Evolutionary conservation across 2,113 vertebrate genomes (phyloP).

Genomic region (Eretmochelys imbricata): DNA sequence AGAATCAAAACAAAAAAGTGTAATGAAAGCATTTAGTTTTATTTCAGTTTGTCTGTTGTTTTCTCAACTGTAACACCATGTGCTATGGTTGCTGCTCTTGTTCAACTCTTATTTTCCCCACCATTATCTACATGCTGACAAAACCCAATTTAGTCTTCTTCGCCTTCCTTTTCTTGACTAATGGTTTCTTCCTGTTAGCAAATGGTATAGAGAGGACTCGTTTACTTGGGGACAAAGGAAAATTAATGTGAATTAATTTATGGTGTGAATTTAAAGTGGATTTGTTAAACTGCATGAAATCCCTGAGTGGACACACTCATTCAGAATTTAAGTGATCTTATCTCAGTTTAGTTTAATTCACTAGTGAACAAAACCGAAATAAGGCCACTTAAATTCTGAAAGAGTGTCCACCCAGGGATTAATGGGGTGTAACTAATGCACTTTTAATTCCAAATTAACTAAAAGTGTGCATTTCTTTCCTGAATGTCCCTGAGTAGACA

Average conservation of each 20-base stretch:
- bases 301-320: not conserved
- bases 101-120: not conserved
- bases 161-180: not conserved
- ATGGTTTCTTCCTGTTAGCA: not conserved
- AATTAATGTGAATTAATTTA: not conserved
- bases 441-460: not conserved
- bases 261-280: not conserved
- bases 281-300: not conserved
- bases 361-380: not conserved
- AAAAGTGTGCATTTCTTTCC: not conserved
- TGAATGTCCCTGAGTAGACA: not conserved
- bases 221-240: not conserved
- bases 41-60: not conserved
- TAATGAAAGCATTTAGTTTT: not conserved
- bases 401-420: not conserved
- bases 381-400: not conserved
- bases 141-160: not conserved
- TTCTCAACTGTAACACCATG: not conserved
- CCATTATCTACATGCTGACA: not conserved
- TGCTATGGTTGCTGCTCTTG: not conserved
- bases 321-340: not conserved
- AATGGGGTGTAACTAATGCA: not conserved
- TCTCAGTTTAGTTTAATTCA: not conserved
- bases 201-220: not conserved
- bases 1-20: not conserved